Conservation (phyloP, 2,797 vertebrate species). For the Ispidina picta region DNA sequence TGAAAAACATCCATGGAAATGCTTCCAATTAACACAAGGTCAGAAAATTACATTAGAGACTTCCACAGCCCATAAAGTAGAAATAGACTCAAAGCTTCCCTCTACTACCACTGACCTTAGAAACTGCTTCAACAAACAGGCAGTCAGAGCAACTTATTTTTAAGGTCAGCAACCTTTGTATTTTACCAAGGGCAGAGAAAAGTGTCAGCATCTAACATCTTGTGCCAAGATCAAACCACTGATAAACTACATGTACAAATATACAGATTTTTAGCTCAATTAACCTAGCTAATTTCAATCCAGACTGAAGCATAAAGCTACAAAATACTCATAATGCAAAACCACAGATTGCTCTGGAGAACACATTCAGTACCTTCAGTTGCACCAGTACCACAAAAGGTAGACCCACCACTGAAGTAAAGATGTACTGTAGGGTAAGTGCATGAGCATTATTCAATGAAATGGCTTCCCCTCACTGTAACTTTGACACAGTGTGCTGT, state of each 20-base stretch:
- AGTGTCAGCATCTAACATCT: neutral
- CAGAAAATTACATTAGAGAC: slow-evolving; percentile 44
- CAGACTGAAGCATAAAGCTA: neutral
- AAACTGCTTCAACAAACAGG: neutral
- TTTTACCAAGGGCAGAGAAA: neutral
- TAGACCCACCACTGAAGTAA: neutral
- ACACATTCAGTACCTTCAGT: neutral
- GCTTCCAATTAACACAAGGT: slow-evolving; percentile 62
- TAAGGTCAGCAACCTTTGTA: neutral
- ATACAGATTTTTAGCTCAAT: neutral
- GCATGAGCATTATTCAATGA: neutral
- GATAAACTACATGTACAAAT: neutral
- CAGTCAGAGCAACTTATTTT: neutral
- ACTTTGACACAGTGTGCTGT: neutral
- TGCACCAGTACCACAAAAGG: neutral
- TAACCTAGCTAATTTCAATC: neutral
- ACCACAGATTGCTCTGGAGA: neutral
- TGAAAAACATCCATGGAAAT: slow-evolving; percentile 47
- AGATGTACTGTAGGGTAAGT: neutral
- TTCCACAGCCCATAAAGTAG: slow-evolving; percentile 29
- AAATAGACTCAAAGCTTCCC: neutral
- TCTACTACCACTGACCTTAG: neutral
- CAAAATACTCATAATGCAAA: neutral
- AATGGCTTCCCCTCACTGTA: neutral
- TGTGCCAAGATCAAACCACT: neutral